These are phyloP conservation scores for Drosophila multiciliata DNA, from an alignment of 2,888 invertebrate species.

Conservation along the genomic window DNA sequence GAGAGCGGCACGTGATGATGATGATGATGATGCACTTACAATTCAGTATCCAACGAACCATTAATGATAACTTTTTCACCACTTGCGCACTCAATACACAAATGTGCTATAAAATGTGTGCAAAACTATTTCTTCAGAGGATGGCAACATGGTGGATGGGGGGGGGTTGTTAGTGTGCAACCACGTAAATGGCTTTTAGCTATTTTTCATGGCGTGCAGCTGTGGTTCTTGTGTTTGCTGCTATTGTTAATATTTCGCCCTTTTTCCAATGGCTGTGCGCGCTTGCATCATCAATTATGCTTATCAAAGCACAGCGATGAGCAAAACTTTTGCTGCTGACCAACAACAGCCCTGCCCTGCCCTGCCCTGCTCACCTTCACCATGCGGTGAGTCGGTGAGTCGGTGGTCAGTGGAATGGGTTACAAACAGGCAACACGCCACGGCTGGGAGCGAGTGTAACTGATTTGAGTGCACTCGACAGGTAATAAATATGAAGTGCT, in stretches of 20 bases:
- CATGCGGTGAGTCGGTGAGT: background rate
- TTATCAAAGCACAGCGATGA: constrained; percentile 73
- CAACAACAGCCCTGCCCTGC: constrained; percentile 51
- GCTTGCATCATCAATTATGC: constrained; percentile 78
- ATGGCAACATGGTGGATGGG: background rate
- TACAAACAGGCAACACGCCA: constrained; percentile 1
- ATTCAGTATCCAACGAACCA: constrained; percentile 43
- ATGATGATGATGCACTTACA: constrained; percentile 65
- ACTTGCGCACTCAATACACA: constrained; percentile 77
- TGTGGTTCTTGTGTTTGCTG: constrained; percentile 28
- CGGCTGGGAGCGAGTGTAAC: constrained; percentile 56
- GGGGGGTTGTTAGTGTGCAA: constrained; percentile 12
- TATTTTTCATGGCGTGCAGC: constrained; percentile 66
- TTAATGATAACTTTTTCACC: constrained; percentile 72
- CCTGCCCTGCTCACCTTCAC: background rate
- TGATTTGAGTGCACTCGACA: constrained; percentile 81
- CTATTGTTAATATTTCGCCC: constrained; percentile 49
- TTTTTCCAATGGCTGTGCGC: constrained; percentile 61
- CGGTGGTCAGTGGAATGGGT: constrained; percentile 5
- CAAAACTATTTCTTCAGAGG: constrained; percentile 64
- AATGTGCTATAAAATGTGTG: constrained; percentile 80
- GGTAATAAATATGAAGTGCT: constrained; percentile 80
- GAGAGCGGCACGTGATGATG: constrained; percentile 59
- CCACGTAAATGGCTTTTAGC: constrained; percentile 75
- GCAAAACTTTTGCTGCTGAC: constrained; percentile 57